Conservation (phyloP, 2,888 invertebrate genomes). For the Meandrusa payeni region DNA sequence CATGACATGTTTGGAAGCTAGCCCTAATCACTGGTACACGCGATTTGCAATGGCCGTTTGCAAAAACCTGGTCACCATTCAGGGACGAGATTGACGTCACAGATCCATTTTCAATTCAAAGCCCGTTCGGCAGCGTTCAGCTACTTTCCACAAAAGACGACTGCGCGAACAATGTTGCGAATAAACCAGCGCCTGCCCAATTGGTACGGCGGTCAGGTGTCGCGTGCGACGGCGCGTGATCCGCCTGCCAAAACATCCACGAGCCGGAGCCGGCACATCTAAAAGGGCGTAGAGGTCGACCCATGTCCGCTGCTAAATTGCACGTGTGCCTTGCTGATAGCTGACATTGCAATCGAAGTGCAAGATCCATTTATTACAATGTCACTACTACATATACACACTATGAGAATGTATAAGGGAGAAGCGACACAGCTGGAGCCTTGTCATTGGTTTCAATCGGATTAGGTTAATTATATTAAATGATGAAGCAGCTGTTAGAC, state of each 20-base stretch:
- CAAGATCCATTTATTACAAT: too few species aligned
- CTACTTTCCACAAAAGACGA: conserved; percentile 49
- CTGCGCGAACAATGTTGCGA: conserved; percentile 58
- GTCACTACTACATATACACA: too few species aligned
- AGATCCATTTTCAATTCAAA: conserved; percentile 38
- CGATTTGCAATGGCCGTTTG: too few species aligned
- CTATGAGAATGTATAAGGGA: too few species aligned
- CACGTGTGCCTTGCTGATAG: too few species aligned
- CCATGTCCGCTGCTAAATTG: conserved; percentile 28
- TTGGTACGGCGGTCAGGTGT: conserved; percentile 49
- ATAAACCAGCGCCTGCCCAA: conserved; percentile 50
- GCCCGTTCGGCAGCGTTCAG: conserved; percentile 35
- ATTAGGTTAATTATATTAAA: too few species aligned
- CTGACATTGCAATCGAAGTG: too few species aligned
- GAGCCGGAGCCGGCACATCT: conserved; percentile 1
- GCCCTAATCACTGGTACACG: too few species aligned
- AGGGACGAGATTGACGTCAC: neutral
- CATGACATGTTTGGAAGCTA: too few species aligned
- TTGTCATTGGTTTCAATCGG: too few species aligned
- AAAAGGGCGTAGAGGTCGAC: conserved; percentile 19
- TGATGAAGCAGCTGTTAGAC: too few species aligned
- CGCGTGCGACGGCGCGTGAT: conserved; percentile 46
- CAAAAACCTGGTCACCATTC: neutral
- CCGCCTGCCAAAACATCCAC: conserved; percentile 39
- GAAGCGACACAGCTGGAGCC: too few species aligned